Evolutionary conservation across 2,113 vertebrate genomes (phyloP), one percentile per base, ranked within the genome.

Genomic region (Pedetes capensis): DNA sequence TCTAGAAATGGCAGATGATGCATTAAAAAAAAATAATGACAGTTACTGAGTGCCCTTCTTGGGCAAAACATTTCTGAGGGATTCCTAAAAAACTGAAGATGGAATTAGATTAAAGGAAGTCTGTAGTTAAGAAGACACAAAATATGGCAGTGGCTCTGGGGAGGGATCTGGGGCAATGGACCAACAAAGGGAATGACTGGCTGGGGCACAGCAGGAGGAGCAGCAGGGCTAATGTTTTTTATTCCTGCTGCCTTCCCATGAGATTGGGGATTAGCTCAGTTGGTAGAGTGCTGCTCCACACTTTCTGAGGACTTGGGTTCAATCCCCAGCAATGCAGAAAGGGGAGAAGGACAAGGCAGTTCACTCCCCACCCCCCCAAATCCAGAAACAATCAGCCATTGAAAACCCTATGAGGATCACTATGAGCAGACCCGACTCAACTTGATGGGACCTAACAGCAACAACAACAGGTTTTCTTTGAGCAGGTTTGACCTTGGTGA

Each of bases 1-100:
- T 82, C 57, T 69, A 66, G 71, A 95, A 81, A 64, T 49, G 63
- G 88, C 39, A 47, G 89, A 91, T 87, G 64, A 91, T 72, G 20
- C 4, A 49, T 13, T 29, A 8, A 29, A 51, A 42, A 78, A 80
- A 93, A 57, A 10, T 34, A 55, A 6, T 64, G 53, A 75, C 22
- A 94, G 32, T n/a, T 2, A 72, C 27, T 53, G 81, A 78, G 68
- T 90, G 12, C 29, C 55, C 11, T 92, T 92, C 27, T 22, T 61
- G 51, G 25, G n/a, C 47, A 93, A 87, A 64, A 13, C 32, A 53
- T 64, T 82, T 94, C 37, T 61, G 44, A 90, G 47, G 51, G 76
- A 88, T 69, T 74, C 37, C 37, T 76, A 25, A 44, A n/a, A 76
- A 57, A 37, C 44, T 23, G 51, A 87, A 66, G 80, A 66, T 61